A percentile compares a stretch with the other conserved stretches of the same genome.
Conservation (phyloP, 2,113 vertebrate genomes). For the Chaenocephalus aceratus region DNA sequence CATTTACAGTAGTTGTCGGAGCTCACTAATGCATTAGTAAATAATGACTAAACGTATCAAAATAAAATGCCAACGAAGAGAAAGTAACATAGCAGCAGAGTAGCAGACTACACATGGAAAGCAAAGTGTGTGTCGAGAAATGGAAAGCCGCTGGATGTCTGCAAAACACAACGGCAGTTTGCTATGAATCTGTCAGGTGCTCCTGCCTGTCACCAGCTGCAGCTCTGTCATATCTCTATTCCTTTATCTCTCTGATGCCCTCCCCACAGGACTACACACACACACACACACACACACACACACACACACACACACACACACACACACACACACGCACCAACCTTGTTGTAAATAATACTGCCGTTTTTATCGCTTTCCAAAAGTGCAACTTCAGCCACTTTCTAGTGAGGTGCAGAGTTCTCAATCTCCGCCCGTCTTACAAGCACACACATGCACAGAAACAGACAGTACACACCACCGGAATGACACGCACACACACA, state of each 20-base stretch:
- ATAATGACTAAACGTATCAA: background rate
- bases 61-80: background rate
- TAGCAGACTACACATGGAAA: background rate
- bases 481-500: slow-evolving; percentile 30
- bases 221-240: slow-evolving; percentile 37
- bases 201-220: slow-evolving; percentile 41
- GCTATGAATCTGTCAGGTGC: slow-evolving; percentile 47
- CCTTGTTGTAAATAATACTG: slow-evolving; percentile 47
- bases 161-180: slow-evolving; percentile 31
- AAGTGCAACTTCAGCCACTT: slow-evolving; percentile 73
- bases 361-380: slow-evolving; percentile 58
- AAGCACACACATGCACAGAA: slow-evolving; percentile 44
- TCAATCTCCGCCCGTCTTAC: slow-evolving; percentile 61
- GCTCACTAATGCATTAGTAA: background rate
- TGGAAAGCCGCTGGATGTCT: slow-evolving; percentile 21
- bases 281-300: slow-evolving; percentile 19
- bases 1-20: no score
- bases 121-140: background rate
- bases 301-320: slow-evolving; percentile 23
- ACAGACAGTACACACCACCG: slow-evolving; percentile 19
- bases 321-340: slow-evolving; percentile 1
- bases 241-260: slow-evolving; percentile 60
- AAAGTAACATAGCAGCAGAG: background rate
- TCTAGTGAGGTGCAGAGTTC: slow-evolving; percentile 54
- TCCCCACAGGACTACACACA: slow-evolving; percentile 29